Evolutionary conservation across 2,888 invertebrate species (phyloP), one percentile per base, ranked within the genome.

Genomic region (Pyrrhosoma nymphula): DNA sequence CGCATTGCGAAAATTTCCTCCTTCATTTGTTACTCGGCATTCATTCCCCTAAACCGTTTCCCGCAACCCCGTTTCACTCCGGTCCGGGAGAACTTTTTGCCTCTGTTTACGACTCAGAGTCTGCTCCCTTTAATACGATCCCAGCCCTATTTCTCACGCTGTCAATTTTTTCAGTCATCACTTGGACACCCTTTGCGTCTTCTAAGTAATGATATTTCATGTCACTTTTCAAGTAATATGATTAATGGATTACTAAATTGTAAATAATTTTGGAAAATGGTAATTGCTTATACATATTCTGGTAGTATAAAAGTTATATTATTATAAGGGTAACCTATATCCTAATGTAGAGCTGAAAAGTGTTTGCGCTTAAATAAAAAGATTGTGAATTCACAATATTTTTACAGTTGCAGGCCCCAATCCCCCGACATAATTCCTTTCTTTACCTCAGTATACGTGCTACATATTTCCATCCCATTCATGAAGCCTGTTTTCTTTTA

Each of bases 11-110:
- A 82, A 69, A 82, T 82, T 82, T 82, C 82, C 82, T 75, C 35
- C 82, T 82, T 82, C 82, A 82, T 82, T 82, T 82, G 82, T 82
- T 35, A 35, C 18, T 14, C 30, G 35, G 82, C 35, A 82, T 82
- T 82, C 82, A 82, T 82, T 82, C 35, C 82, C 30, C n/a, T 82
- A 82, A 82, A 82, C 82, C 14, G 82, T 82, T 35, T 82, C 82
- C 30, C 35, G 0, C 30, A 47, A 4, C 26, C 69, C 3, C n/a
- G 69, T 35, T 60, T 16, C 35, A 35, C 16, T 35, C 30, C 6
- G 82, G 14, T 1, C 30, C 16, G 35, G 30, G 60, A 26, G 0
- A 82, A 82, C 82, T 82, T 82, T 82, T 82, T 82, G 35, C 82
- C 26, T 82, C 82, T 82, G 82, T 82, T 35, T 82, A 35, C 82